Evolutionary conservation across 1,140 invertebrate genomes (phyloP).

Genomic region (Dendroctonus ponderosae): DNA sequence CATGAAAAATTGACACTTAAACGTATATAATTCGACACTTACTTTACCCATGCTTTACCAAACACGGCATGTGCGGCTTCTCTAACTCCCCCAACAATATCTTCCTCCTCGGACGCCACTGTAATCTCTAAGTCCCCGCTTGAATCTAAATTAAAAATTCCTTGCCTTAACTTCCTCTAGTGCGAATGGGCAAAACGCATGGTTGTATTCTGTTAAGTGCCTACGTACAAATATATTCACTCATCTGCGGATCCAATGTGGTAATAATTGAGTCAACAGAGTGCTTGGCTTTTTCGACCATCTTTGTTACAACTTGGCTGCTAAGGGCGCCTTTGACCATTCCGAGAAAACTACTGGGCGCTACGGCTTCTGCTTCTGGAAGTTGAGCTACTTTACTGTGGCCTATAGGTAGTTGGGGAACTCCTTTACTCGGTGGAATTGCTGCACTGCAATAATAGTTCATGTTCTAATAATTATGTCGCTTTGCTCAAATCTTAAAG

Average conservation of each 20-base stretch:
- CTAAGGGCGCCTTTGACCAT: conserved; percentile 61
- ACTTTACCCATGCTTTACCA: conserved; percentile 75
- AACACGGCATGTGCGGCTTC: conserved; percentile 82
- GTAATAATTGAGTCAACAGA: conserved; percentile 85
- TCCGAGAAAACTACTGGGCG: conserved; percentile 56
- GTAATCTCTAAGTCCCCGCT: conserved; percentile 74
- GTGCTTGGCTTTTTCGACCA: conserved; percentile 78
- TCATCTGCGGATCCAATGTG: conserved; percentile 87
- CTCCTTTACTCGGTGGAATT: conserved; percentile 58
- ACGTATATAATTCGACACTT: conserved; percentile 45
- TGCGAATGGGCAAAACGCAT: neutral
- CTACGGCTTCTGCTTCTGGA: conserved; percentile 49
- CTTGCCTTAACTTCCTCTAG: neutral
- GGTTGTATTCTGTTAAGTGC: neutral
- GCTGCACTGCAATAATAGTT: conserved; percentile 52
- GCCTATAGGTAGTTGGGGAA: conserved; percentile 41
- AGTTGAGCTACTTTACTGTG: conserved; percentile 50
- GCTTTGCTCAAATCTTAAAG: too few relatives aligned
- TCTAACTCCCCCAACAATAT: conserved; percentile 72
- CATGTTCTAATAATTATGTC: neutral
- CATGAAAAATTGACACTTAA: conserved; percentile 3
- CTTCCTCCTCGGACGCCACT: conserved; percentile 76
- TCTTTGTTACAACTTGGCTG: conserved; percentile 55
- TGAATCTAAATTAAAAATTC: conserved; percentile 61
- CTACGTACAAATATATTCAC: conserved; percentile 75